Evolutionary conservation across 2,888 invertebrate species (phyloP), one percentile per base, ranked within the genome.

Genomic region (Drosophila affinis): DNA sequence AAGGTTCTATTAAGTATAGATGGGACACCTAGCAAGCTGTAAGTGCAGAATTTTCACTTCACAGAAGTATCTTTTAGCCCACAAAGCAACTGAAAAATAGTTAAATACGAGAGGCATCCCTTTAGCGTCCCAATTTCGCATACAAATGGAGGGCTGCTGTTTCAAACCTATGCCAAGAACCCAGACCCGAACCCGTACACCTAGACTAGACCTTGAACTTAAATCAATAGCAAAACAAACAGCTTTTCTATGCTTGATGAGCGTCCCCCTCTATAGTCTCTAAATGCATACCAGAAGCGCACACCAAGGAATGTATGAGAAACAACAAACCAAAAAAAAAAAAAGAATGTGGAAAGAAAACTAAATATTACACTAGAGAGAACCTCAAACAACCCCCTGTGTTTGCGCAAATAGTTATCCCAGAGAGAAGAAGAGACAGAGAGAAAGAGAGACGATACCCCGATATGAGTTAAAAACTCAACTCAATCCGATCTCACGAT

Each of bases 401-500:
- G 39, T 21, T 7, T 14, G 54, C 18, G 68, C 18, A 56, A 56
- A 68, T 56, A 67, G 65, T 67, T 68, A 68, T 57, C 69, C 51
- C 45, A 44, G 46, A 56, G 56, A 24, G 55, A 49, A 65, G 65
- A 55, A 67, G 48, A 49, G 54, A 49, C 49, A 14, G 32, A 4
- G 45, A 17, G 45, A 14, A 32, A 29, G 53, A 54, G 65, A 67
- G 68, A 67, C 29, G 29, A 29, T 6, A 9, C 34, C 34, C 0
- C 12, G 39, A 39, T 39, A 39, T 14, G 14, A 14, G 14, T 39
- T 69, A 58, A 69, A 34, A 52, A 67, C 69, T 68, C 65, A 27
- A 68, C 65, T 68, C 57, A 69, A 69, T 34, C 18, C 12, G 10
- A 21, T 18, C 44, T 44, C 52, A 44, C 59, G 76, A 69, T 73